phyloP scores from a whole-genome alignment of 2,113 vertebrate species.

The Albula goreensis region DNA sequence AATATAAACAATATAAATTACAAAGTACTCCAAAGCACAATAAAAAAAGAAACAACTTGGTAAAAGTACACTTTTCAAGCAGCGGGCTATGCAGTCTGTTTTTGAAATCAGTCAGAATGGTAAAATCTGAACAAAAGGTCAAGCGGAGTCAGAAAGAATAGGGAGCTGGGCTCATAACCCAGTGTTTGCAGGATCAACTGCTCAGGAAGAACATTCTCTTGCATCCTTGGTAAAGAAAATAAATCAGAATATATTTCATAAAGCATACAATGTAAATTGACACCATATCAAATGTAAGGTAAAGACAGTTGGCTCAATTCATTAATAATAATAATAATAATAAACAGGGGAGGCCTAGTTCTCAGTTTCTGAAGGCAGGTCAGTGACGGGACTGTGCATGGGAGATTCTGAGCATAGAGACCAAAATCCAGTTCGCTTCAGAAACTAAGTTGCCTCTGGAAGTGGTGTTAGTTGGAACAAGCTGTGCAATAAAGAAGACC shows the following conservation, averaged over 20 bases:
- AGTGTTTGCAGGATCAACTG: not conserved
- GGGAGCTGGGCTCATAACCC: not conserved
- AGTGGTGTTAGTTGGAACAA: no score
- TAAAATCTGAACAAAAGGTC: not conserved
- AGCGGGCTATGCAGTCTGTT: not conserved
- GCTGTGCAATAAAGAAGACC: no score
- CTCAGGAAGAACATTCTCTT: not conserved
- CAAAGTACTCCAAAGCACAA: not conserved
- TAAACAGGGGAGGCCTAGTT: no score
- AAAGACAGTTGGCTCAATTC: not conserved
- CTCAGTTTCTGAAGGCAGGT: no score
- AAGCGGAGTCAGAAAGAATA: not conserved
- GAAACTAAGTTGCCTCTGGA: no score
- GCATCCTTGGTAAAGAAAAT: not conserved
- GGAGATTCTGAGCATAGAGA: no score
- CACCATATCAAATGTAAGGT: not conserved
- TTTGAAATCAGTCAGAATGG: not conserved
- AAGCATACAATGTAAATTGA: not conserved
- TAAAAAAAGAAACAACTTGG: not conserved
- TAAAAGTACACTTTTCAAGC: not conserved
- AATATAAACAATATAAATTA: not conserved
- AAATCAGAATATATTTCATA: not conserved
- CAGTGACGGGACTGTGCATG: no score
- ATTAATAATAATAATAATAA: not conserved
- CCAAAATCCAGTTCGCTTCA: no score